phyloP scores from a whole-genome alignment of 2,888 invertebrate genomes.

The Eustalomyia histrio region DNA sequence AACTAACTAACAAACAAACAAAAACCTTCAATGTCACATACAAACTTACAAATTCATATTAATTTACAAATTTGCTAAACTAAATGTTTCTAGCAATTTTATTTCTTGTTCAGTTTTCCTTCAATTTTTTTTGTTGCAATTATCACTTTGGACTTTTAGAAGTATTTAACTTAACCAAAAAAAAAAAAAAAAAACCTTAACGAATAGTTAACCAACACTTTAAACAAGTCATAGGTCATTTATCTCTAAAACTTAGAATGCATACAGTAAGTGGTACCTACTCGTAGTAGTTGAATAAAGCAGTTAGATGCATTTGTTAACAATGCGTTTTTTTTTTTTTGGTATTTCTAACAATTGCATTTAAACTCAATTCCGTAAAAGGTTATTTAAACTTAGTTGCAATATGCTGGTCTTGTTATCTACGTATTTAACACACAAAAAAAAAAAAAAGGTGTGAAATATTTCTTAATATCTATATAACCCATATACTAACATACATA shows the following conservation, averaged over 20 bases:
- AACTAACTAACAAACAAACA: conserved; percentile 1
- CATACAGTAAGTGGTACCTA: neutral
- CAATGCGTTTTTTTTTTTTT: neutral
- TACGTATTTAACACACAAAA: conserved; percentile 37
- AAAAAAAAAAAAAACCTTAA: neutral
- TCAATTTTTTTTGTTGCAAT: conserved; percentile 36
- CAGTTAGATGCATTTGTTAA: conserved; percentile 1
- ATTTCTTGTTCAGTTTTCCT: neutral
- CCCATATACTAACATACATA: neutral
- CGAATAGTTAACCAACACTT: conserved; percentile 16
- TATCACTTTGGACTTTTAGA: conserved; percentile 7
- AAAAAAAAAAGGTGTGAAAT: conserved; percentile 54
- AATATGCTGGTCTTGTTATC: conserved; percentile 47
- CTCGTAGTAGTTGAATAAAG: neutral
- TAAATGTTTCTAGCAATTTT: neutral
- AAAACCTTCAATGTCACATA: conserved; percentile 46
- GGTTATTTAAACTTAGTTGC: conserved; percentile 40
- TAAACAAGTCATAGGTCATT: conserved; percentile 47
- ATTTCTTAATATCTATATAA: conserved; percentile 29
- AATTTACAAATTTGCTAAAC: conserved; percentile 22
- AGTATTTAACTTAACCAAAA: conserved; percentile 4
- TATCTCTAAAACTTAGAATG: neutral
- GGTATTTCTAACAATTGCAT: neutral
- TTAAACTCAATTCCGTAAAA: neutral
- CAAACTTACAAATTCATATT: conserved; percentile 8